phyloP scores from a whole-genome alignment of 2,888 invertebrate species.

The Cyrtodaria siliqua region DNA sequence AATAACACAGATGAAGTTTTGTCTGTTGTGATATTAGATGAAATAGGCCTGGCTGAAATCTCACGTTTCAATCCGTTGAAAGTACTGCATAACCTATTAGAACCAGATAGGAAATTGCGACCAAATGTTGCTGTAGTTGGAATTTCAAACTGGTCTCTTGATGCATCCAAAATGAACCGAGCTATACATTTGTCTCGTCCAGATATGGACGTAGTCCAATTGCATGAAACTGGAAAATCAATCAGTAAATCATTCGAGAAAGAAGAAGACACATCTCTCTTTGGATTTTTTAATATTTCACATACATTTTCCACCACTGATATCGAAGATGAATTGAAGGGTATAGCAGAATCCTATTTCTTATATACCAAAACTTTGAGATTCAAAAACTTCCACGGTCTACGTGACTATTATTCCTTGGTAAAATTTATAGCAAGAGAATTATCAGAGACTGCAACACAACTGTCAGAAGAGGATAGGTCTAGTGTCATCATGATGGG shows the following conservation, averaged over 20 bases:
- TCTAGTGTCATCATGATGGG: slow-evolving; percentile 53
- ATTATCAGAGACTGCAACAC: background rate
- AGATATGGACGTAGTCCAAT: slow-evolving; percentile 70
- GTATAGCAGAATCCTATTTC: slow-evolving; percentile 44
- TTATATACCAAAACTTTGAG: slow-evolving; percentile 29
- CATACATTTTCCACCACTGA: background rate
- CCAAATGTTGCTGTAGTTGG: slow-evolving; percentile 76
- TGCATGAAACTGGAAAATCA: slow-evolving; percentile 68
- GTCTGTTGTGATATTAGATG: slow-evolving; percentile 77
- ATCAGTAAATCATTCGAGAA: slow-evolving; percentile 60
- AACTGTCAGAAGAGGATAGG: slow-evolving; percentile 17
- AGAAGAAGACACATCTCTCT: background rate
- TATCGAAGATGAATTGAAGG: slow-evolving; percentile 19
- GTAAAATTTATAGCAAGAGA: slow-evolving; percentile 37
- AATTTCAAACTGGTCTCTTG: slow-evolving; percentile 76
- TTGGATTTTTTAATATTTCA: no score
- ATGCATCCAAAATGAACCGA: slow-evolving; percentile 81
- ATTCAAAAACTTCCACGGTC: slow-evolving; percentile 66
- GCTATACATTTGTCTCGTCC: slow-evolving; percentile 76
- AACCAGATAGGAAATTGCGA: slow-evolving; percentile 62
- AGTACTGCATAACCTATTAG: slow-evolving; percentile 74
- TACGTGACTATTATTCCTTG: slow-evolving; percentile 69
- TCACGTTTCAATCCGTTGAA: slow-evolving; percentile 77
- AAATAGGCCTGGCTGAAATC: slow-evolving; percentile 77
- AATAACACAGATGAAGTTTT: slow-evolving; percentile 62